phyloP scores from a whole-genome alignment of 2,113 vertebrate genomes.

The Gila orcuttii region DNA sequence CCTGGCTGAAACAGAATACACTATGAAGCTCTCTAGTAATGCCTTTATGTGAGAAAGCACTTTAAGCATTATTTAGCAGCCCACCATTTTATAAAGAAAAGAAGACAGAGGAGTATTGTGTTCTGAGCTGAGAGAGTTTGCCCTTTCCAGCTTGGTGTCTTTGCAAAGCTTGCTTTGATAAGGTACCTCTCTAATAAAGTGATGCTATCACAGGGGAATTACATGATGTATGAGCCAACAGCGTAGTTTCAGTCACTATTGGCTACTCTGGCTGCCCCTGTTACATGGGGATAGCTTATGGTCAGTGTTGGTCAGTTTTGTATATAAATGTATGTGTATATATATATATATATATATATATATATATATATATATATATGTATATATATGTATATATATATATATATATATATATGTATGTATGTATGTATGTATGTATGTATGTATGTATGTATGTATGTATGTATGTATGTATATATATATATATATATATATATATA shows the following conservation, averaged over 20 bases:
- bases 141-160: slow-evolving; percentile 24
- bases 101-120: slow-evolving; percentile 33
- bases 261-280: not conserved
- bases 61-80: slow-evolving; percentile 35
- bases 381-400: no score
- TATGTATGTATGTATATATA: no score
- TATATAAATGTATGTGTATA: no score
- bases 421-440: no score
- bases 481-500: no score
- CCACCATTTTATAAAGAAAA: slow-evolving; percentile 9
- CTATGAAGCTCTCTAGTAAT: slow-evolving; percentile 31
- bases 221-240: slow-evolving; percentile 32
- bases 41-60: slow-evolving; percentile 36
- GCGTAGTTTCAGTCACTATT: not conserved
- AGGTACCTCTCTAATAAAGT: slow-evolving; percentile 38
- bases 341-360: no score
- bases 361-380: no score
- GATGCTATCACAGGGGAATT: slow-evolving; percentile 49
- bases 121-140: not conserved
- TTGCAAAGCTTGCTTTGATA: slow-evolving; percentile 46
- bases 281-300: not conserved
- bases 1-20: slow-evolving; percentile 53
- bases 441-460: no score
- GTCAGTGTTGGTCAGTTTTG: not conserved
- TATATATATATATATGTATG: no score